A percentile compares a stretch with the other conserved stretches of the same genome.
phyloP scores from a whole-genome alignment of 1,140 invertebrate species.

The Subanguina moxae region DNA sequence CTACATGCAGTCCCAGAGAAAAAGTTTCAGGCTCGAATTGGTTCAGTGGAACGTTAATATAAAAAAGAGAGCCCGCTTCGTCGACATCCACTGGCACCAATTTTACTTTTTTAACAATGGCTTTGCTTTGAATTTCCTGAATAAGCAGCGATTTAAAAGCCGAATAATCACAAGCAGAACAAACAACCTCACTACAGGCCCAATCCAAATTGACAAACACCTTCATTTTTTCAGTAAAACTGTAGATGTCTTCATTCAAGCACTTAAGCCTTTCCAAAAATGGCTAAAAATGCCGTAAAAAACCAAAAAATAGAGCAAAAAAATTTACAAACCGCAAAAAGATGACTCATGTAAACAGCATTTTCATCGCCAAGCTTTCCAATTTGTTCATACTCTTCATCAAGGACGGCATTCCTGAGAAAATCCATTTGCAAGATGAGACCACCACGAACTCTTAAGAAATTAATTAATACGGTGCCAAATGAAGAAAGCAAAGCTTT shows the following conservation, averaged over 20 bases:
- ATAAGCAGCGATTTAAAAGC: not conserved
- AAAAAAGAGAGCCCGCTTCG: constrained; percentile 5
- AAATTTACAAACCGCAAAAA: constrained; percentile 10
- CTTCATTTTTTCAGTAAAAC: constrained; percentile 10
- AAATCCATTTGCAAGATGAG: constrained; percentile 28
- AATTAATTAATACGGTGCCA: not conserved
- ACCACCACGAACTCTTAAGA: constrained; percentile 24
- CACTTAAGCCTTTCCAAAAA: not conserved
- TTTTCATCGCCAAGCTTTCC: constrained; percentile 6
- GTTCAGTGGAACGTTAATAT: constrained; percentile 20
- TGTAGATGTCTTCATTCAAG: not conserved
- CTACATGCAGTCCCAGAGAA: constrained; percentile 21
- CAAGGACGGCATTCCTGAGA: constrained; percentile 6
- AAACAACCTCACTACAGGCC: constrained; percentile 7
- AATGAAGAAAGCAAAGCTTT: not conserved
- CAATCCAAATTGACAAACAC: constrained; percentile 13
- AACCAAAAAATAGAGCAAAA: constrained; percentile 9
- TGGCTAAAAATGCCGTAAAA: not conserved
- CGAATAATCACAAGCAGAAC: not conserved
- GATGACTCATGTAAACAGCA: not conserved
- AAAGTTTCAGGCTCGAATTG: constrained; percentile 15
- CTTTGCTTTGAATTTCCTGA: not conserved
- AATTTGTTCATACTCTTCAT: constrained; percentile 16
- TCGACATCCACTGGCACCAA: not conserved
- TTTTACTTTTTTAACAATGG: not conserved